Percentiles rank a stretch among this genome's conserved stretches.
Conservation (phyloP, 2,797 vertebrate species). For the Sebastes vulpes region DNA sequence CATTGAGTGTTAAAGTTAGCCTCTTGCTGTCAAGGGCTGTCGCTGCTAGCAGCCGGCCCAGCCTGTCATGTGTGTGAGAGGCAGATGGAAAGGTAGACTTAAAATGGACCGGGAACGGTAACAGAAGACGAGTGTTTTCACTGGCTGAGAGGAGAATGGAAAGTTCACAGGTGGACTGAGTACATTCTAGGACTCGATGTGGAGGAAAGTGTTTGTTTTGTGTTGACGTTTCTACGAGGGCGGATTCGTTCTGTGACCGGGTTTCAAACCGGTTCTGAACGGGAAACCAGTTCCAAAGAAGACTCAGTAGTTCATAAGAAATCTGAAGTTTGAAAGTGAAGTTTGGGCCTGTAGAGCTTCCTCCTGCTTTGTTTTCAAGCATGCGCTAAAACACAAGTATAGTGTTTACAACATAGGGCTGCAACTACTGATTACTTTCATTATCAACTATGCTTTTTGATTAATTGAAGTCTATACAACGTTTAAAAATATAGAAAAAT, state of each 20-base stretch:
- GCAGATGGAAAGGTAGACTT: constrained; percentile 57
- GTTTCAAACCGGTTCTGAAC: neutral
- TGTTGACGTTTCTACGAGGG: neutral
- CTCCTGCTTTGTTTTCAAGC: neutral
- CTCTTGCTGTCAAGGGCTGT: constrained; percentile 46
- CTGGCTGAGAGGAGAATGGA: constrained; percentile 51
- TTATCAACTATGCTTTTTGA: no score
- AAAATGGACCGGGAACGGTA: constrained; percentile 70
- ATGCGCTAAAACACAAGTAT: neutral
- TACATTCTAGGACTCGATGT: neutral
- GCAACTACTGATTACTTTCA: no score
- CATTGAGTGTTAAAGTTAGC: constrained; percentile 73
- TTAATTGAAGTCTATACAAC: no score
- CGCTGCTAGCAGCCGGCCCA: constrained; percentile 6
- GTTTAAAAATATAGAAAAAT: neutral
- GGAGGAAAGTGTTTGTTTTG: constrained; percentile 14
- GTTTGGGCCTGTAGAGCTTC: neutral
- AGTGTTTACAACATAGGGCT: neutral
- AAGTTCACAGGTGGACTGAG: constrained; percentile 34
- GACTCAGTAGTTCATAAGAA: neutral
- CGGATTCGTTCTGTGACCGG: neutral
- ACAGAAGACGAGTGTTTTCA: constrained; percentile 63
- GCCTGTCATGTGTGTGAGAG: constrained; percentile 41
- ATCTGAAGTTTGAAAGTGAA: neutral
- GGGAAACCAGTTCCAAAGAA: neutral